Evolutionary conservation across 2,113 vertebrate species (phyloP).

Genomic region (Eulemur macaco): DNA sequence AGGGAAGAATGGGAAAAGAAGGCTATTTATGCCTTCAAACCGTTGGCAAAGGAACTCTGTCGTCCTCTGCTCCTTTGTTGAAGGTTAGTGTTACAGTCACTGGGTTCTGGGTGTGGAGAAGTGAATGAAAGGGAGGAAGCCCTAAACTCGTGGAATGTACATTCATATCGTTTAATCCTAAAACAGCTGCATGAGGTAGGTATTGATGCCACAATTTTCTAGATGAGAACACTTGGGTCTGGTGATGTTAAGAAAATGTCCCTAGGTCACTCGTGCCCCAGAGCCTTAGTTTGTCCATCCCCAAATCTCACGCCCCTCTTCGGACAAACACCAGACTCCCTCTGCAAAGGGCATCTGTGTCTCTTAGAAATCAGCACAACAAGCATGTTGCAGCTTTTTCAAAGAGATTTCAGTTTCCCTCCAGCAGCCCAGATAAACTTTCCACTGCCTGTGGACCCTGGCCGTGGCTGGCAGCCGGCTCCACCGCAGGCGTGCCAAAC

Average conservation of each 20-base stretch:
- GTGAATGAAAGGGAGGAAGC: background rate
- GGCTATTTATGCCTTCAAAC: background rate
- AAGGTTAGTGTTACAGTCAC: background rate
- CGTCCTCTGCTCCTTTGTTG: background rate
- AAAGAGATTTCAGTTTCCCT: constrained; percentile 67
- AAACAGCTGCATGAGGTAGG: background rate
- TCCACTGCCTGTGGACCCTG: constrained; percentile 56
- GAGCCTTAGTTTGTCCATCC: background rate
- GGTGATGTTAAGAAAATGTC: background rate
- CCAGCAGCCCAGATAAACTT: constrained; percentile 68
- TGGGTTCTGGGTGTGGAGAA: background rate
- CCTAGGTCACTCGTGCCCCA: background rate
- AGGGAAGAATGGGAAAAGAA: background rate
- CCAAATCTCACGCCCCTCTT: background rate
- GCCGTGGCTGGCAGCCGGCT: constrained; percentile 75
- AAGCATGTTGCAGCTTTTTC: constrained; percentile 48
- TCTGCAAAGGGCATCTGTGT: constrained; percentile 32
- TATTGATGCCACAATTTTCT: background rate
- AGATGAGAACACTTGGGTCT: background rate
- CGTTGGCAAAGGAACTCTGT: background rate
- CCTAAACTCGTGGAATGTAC: background rate
- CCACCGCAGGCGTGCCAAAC: constrained; percentile 68
- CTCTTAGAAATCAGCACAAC: constrained; percentile 56
- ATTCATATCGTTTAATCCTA: background rate
- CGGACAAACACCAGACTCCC: background rate